Evolutionary conservation across 1,140 invertebrate species (phyloP), one percentile per base, ranked within the genome.

Genomic region (Cotesia typhae): DNA sequence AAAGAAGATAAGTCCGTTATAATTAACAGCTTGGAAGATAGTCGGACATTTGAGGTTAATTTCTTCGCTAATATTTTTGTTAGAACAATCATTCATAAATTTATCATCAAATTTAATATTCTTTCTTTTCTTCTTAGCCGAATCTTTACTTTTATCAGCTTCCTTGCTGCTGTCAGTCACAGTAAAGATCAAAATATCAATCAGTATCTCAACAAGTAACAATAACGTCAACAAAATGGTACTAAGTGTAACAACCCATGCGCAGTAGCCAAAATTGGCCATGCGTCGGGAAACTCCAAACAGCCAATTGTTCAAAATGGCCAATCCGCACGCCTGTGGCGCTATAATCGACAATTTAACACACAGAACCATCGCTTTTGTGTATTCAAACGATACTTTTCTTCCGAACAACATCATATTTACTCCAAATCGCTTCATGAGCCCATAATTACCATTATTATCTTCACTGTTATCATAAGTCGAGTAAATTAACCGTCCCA

Each of bases 1-100:
- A 83, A 97, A 97, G 81, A 93, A 95, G 14, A 90, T 74, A 37
- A 97, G 83, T 9, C 92, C 93, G 86, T 94, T 95, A 65, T 90
- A 90, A 85, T 93, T 94, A 37, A 95, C 88, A 53, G 89, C 88
- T 78, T 90, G 86, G 55, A 92, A 88, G 69, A 93, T 89, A 12
- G 89, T 82, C 12, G 91, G 90, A 9, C 87, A 81, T 75, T 78
- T 79, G n/a, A 14, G 53, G 3, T 68, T 12, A 4, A 47, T n/a
- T 9, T 60, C 59, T 28, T n/a, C 57, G n/a, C 52, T n/a, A 41
- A 55, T 57, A 14, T 69, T 47, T 28, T 61, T 63, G 37, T 55
- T 61, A 9, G 28, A 73, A 41, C 37, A 36, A 66, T 65, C 72
- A 61, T n/a, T 75, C 55, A 17, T n/a, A 28, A 53, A 64, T 65